Base-by-base conservation (phyloP, 2,113 vertebrate species). In the Pagrus major region DNA sequence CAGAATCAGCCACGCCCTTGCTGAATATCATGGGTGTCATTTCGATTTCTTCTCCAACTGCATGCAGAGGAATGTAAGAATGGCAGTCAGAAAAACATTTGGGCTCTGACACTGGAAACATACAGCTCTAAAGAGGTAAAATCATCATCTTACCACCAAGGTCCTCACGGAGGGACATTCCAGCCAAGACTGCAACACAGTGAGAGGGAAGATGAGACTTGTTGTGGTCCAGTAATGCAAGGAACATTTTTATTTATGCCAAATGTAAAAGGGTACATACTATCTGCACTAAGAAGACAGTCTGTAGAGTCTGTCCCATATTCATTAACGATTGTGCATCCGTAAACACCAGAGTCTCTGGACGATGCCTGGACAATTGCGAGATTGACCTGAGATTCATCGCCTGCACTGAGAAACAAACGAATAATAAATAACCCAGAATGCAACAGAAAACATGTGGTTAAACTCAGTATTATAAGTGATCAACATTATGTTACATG, bases 31-130 rank as follows among this genome's bases (percentile, higher is more conserved):
- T 94, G 25, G 97, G 97, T 0, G 96, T 98, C 97, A 99, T 97
- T 94, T 99, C 98, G 0, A 99, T 98, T 93, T 99, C 98, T 89
- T 99, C 98, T 84, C 98, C 98, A 81, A 97, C 98, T 99, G 93
- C 7, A 20, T 5, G 52, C 49, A 82, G 44, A 33, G 72, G 8
- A 80, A 20, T n/a, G 29, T 49, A 9, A 37, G 6, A 47, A 59
- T 20, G 5, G 1, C 0, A 41, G 31, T 67, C 0, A 68, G 35
- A 71, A 42, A 77, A 51, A 2, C 18, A 55, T 63, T 49, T 42
- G 5, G 27, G 15, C n/a, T 31, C 8, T 35, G 7, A 49, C 2
- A 0, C 16, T 64, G 47, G 9, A 31, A 31, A 56, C 41, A 59
- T 1, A 5, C 9, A 20, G 2, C 60, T 63, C 9, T 44, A 16